Percentiles rank a stretch among this genome's conserved stretches.
Conservation (phyloP, 2,113 vertebrate genomes). For the Himantopus leucocephalus region DNA sequence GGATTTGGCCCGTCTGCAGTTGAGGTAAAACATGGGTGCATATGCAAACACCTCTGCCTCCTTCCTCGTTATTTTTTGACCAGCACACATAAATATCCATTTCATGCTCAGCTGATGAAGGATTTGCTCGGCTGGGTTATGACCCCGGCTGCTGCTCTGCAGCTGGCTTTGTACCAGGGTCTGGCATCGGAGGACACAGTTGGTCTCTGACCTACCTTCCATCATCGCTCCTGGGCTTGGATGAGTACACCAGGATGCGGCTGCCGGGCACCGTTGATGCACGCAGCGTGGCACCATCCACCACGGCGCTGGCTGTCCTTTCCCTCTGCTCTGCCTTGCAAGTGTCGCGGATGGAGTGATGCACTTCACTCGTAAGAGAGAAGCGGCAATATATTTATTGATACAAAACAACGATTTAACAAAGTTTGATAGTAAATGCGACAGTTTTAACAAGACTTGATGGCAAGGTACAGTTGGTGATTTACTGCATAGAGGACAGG, state of each 20-base stretch:
- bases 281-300: background rate
- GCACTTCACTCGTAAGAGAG: background rate
- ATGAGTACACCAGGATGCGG: background rate
- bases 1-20: background rate
- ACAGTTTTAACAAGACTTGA: background rate
- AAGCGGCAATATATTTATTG: background rate
- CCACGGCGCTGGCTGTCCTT: background rate
- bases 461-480: background rate
- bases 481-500: background rate
- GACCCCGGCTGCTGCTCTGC: background rate
- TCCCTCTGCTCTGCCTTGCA: background rate
- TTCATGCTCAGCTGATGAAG: background rate
- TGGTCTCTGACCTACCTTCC: background rate
- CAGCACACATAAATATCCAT: background rate
- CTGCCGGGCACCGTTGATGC: background rate
- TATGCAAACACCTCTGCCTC: background rate
- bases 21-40: background rate
- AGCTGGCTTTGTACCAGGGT: background rate
- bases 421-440: background rate
- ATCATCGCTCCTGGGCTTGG: background rate
- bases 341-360: background rate
- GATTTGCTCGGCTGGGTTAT: background rate
- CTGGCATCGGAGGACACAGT: rapidly evolving
- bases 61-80: background rate
- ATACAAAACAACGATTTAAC: background rate